These are phyloP conservation scores for Caenorhabditis zanzibari DNA, from an alignment of 2,888 invertebrate genomes.

Conservation along the genomic window DNA sequence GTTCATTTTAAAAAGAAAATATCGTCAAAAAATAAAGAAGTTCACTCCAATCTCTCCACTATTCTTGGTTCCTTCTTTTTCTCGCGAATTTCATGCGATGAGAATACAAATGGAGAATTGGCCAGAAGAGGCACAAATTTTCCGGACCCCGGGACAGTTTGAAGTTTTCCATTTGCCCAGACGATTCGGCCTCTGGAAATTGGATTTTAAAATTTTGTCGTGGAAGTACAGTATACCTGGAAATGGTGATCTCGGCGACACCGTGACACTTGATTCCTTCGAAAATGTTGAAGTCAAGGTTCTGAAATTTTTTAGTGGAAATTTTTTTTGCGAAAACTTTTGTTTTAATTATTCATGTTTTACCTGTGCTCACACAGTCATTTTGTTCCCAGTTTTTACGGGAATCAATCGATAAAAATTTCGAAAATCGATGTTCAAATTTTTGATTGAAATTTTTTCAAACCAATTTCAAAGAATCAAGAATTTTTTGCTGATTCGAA, in stretches of 20 bases:
- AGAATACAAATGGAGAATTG: constrained; percentile 88
- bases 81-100: constrained; percentile 56
- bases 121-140: constrained; percentile 90
- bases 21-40: not conserved
- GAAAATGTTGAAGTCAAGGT: constrained; percentile 97
- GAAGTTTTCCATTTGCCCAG: constrained; percentile 88
- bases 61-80: constrained; percentile 37
- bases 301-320: no score
- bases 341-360: no score
- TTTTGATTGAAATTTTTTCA: no score
- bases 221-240: no score
- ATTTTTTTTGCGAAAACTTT: no score
- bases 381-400: no score
- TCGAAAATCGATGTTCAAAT: no score
- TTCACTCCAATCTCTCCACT: constrained; percentile 17
- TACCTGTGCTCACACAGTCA: no score
- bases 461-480: no score
- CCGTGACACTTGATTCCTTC: constrained; percentile 89
- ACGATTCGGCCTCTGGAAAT: constrained; percentile 84
- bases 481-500: no score
- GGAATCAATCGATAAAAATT: no score
- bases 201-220: not conserved
- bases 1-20: not conserved
- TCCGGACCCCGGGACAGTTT: constrained; percentile 86
- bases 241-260: constrained; percentile 93